Base-by-base conservation (phyloP, 2,888 invertebrate genomes). In the Atethmia centrago region DNA sequence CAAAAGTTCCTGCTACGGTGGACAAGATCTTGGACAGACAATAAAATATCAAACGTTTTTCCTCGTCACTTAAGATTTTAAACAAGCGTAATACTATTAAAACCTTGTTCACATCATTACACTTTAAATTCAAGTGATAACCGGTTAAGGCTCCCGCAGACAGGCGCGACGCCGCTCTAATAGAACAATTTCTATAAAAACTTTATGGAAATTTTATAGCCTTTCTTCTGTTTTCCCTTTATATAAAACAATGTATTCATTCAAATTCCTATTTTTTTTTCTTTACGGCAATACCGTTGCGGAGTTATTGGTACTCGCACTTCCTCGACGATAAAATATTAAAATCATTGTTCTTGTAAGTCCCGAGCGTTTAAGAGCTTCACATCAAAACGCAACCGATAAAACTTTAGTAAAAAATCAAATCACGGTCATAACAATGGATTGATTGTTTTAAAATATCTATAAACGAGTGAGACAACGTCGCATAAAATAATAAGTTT, bases 401-500 rank as follows among this genome's bases (percentile, higher is more conserved):
- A 74, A 80, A 87, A 85, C 68, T 65, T 59, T 16, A 69, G 71
- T 67, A 77, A 84, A 82, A 85, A 87, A 74, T 80, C 71, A 69
- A 72, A 83, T 79, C 78, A 85, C 79, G 81, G 73, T 73, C 74
- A 40, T 65, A 81, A 83, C 87, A 87, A 87, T 81, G 56, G 76
- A 87, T 74, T 81, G 78, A 83, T 83, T 83, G 84, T 87, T 85
- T 85, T 80, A 79, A 85, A 87, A 85, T 82, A 82, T 81, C 74
- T 78, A 77, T 80, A 86, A 86, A 83, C 61, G 68, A 73, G 59
- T 71, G 74, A 74, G 76, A 63, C 73, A 47, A 77, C 51, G 49
- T 74, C 79, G 72, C 68, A 72, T 77, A 77, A 76, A 71, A 80
- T 80, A 78, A 77, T 79, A 77, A 78, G 72, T 59, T 69, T 81